Conservation (phyloP, 2,113 vertebrate species). For the Clarias gariepinus region DNA sequence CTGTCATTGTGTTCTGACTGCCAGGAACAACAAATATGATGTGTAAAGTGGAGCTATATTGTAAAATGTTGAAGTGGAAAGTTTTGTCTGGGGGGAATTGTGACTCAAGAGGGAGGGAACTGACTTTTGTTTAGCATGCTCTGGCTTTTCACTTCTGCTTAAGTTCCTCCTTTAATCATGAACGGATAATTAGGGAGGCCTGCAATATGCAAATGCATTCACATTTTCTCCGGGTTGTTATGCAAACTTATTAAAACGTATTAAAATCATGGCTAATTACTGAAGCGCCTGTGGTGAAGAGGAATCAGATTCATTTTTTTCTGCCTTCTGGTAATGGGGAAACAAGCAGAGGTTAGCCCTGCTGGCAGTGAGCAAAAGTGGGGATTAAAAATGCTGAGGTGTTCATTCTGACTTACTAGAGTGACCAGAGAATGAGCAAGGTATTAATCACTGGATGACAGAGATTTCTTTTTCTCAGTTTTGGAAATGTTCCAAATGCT, state of each 20-base stretch:
- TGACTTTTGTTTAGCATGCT: slow-evolving; percentile 57
- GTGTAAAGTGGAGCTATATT: slow-evolving; percentile 30
- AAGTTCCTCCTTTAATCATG: slow-evolving; percentile 69
- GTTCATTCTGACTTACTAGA: slow-evolving; percentile 43
- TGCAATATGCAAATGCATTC: slow-evolving; percentile 64
- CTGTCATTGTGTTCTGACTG: slow-evolving; percentile 30
- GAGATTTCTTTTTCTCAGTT: slow-evolving; percentile 25
- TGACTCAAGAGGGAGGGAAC: slow-evolving; percentile 20
- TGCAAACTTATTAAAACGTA: slow-evolving; percentile 71
- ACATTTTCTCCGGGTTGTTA: slow-evolving; percentile 64
- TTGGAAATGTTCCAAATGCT: slow-evolving; percentile 42
- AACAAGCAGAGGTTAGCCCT: slow-evolving; percentile 46
- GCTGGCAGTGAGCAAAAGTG: slow-evolving; percentile 34
- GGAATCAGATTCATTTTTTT: slow-evolving; percentile 49
- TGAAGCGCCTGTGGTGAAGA: slow-evolving; percentile 56
- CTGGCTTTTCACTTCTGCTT: slow-evolving; percentile 61
- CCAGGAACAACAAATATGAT: slow-evolving; percentile 42
- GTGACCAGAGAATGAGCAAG: slow-evolving; percentile 41
- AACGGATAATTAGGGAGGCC: slow-evolving; percentile 65
- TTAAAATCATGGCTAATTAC: slow-evolving; percentile 71
- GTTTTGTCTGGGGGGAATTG: slow-evolving; percentile 46
- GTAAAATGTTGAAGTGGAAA: slow-evolving; percentile 39
- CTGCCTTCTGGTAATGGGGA: slow-evolving; percentile 51
- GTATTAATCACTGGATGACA: slow-evolving; percentile 49
- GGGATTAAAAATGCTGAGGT: slow-evolving; percentile 57